Percentiles rank a stretch among this genome's conserved stretches.
Conservation (phyloP, 2,797 vertebrate genomes). For the Gila robusta region DNA sequence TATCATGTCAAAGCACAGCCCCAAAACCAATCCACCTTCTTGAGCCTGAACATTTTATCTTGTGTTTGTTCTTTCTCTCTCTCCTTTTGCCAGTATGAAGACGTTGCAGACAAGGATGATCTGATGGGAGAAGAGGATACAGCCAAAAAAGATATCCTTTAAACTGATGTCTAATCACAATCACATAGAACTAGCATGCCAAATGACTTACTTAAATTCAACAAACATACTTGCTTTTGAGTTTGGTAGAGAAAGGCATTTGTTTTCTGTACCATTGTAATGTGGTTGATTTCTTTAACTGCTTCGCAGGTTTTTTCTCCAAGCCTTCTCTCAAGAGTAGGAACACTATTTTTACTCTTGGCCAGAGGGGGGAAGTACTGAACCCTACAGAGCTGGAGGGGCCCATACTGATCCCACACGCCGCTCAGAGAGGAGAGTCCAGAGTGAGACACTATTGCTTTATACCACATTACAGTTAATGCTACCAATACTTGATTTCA, state of each 20-base stretch:
- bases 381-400: slow-evolving; percentile 88
- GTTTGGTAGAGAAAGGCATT: neutral
- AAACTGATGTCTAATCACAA: neutral
- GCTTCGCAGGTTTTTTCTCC: slow-evolving; percentile 87
- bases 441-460: slow-evolving; percentile 67
- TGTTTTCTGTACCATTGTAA: neutral
- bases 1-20: neutral
- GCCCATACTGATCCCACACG: slow-evolving; percentile 91
- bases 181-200: neutral
- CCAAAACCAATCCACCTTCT: neutral
- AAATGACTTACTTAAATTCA: neutral
- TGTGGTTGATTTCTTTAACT: slow-evolving; percentile 71
- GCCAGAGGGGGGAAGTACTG: slow-evolving; percentile 87
- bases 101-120: slow-evolving; percentile 94
- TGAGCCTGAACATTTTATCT: neutral
- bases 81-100: slow-evolving; percentile 85
- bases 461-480: neutral
- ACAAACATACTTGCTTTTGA: neutral
- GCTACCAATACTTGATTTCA: neutral
- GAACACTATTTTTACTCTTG: slow-evolving; percentile 94
- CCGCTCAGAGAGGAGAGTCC: slow-evolving; percentile 86
- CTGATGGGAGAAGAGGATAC: slow-evolving; percentile 96
- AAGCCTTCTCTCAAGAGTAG: slow-evolving; percentile 91
- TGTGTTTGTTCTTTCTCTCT: neutral
- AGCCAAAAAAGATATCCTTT: slow-evolving; percentile 92